Evolutionary conservation across 2,113 vertebrate species (phyloP), one percentile per base, ranked within the genome.

Genomic region (Prionailurus viverrinus): DNA sequence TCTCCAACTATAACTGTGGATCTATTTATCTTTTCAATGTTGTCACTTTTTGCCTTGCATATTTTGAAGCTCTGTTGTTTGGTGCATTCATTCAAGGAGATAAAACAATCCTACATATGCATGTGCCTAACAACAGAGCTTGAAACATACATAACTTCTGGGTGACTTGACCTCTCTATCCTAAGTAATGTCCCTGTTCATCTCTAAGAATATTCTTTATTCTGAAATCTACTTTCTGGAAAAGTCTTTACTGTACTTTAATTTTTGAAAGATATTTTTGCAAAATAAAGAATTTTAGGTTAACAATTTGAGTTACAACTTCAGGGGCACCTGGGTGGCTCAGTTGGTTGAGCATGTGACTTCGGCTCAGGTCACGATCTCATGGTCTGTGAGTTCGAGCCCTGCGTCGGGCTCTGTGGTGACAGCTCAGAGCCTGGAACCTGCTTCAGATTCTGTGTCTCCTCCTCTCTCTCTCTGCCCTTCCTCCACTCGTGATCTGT

Each of bases 201-300:
- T 84, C 29, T 69, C 14, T 29, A 51, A 21, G 27, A 88, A 55
- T 41, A 83, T 11, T 81, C 31, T 91, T 76, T 73, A 53, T 71
- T 79, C 58, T 89, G 16, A 88, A 84, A 61, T 80, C 16, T 89
- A 48, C 11, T 89, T 71, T 65, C 41, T 51, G 21, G 29, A 48
- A 63, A 63, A 73, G 73, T 36, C 13, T 63, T 80, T 88, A 88
- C 55, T 55, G 21, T 23, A 61, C 12, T 39, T 68, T 66, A 16
- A 45, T 73, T 73, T 84, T 84, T 95, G 9, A 48, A 89, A 95
- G 21, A 63, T 63, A 23, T 86, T 85, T 95, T 95, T 90, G 63
- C 45, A 74, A 85, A 93, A n/a, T 80, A 39, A n/a, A 76, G 68
- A 82, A 81, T 94, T 94, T 23, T 68, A 31, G 18, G 16, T 76